A percentile compares a stretch with the other conserved stretches of the same genome.
Evolutionary conservation across 2,888 invertebrate species (phyloP).

Genomic region (Aphodius granarius): DNA sequence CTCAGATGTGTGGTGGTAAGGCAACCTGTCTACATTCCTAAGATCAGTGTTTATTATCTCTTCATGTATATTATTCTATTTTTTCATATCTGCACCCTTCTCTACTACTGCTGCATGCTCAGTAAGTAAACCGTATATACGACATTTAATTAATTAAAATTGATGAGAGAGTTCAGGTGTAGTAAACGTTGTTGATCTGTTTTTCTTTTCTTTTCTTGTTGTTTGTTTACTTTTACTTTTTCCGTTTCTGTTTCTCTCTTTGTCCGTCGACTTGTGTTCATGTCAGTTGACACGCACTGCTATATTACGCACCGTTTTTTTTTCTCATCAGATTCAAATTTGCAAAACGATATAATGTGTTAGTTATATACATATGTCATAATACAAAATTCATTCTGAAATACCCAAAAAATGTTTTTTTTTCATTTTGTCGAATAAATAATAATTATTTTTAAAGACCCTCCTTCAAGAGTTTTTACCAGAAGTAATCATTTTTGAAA

Average conservation of each 20-base stretch:
- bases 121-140: conserved; percentile 48
- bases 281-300: background rate
- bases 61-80: conserved; percentile 36
- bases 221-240: background rate
- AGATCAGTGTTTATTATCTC: conserved; percentile 35
- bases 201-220: background rate
- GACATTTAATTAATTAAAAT: conserved; percentile 2
- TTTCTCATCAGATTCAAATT: background rate
- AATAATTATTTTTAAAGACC: too few species aligned
- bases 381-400: too few species aligned
- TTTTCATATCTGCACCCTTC: conserved; percentile 46
- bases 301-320: background rate
- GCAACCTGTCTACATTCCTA: conserved; percentile 27
- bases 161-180: background rate
- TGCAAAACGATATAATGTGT: too few species aligned
- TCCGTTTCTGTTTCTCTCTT: background rate
- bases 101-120: conserved; percentile 49
- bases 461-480: too few species aligned
- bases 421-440: too few species aligned
- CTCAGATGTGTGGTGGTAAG: conserved; percentile 85
- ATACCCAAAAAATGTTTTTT: too few species aligned
- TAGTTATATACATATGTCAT: too few species aligned
- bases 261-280: background rate
- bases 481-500: too few species aligned
- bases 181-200: conserved; percentile 2